Evolutionary conservation across 1,140 invertebrate genomes (phyloP), one percentile per base, ranked within the genome.

Genomic region (Diachasmimorpha longicaudata): DNA sequence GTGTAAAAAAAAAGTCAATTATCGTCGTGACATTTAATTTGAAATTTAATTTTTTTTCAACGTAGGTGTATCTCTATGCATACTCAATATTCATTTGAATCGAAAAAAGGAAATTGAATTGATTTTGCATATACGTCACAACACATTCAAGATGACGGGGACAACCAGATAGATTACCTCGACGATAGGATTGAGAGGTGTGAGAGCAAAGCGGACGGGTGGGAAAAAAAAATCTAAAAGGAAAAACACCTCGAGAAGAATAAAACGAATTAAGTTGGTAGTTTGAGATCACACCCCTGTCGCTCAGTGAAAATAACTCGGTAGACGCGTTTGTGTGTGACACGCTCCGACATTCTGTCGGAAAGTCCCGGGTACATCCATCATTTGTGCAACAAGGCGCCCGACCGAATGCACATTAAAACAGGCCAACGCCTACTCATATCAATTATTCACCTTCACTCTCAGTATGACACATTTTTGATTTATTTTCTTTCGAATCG

Each of bases 261-360:
- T 74, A 70, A 69, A 68, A 74, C 68, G 78, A 81, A 80, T 79
- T 81, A 84, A 82, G 79, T 78, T 79, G 75, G 70, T 63, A 31
- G 80, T 79, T 23, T 67, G 44, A 71, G 36, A 75, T 78, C 71
- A 39, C 72, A 74, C 72, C 48, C 46, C 37, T 52, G 70, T 75
- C 58, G 69, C 25, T 66, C 58, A 68, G 77, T 86, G 83, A 86
- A 86, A 86, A 86, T 86, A 86, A 85, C 82, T 85, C 80, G 74
- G 79, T 80, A 39, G 78, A 81, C 73, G 81, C 70, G 25, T 39
- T 58, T 58, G 44, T 85, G 81, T 82, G 81, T 83, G 82, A 84
- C 80, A 83, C 81, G 80, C 31, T 79, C 81, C 84, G 84, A 84
- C 81, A 81, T 79, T 80, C 79, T 77, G 83, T 82, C 79, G 81